phyloP scores from a whole-genome alignment of 2,888 invertebrate genomes.

The Altica lythri region DNA sequence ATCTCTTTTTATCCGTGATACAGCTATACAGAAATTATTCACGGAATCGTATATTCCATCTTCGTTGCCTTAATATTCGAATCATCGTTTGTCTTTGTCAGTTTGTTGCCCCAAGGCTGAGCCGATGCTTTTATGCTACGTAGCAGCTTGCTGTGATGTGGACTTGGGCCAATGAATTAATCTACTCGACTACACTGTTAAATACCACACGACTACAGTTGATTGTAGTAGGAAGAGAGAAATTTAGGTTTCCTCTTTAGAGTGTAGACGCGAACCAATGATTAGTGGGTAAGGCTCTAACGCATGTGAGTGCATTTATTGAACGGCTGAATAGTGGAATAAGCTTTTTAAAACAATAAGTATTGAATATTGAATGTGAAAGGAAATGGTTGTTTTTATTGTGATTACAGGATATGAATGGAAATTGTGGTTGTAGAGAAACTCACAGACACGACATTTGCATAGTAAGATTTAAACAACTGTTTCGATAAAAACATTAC shows the following conservation, averaged over 20 bases:
- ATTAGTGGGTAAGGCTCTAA: slow-evolving; percentile 45
- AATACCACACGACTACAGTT: slow-evolving; percentile 23
- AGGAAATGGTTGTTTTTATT: slow-evolving; percentile 3
- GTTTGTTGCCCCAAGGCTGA: slow-evolving; percentile 43
- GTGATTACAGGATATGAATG: slow-evolving; percentile 1
- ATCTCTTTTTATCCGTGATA: slow-evolving; percentile 19
- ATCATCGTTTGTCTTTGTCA: slow-evolving; percentile 26
- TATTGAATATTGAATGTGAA: slow-evolving; percentile 9
- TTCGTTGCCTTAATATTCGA: slow-evolving; percentile 4
- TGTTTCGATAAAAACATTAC: no score
- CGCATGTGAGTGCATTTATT: slow-evolving; percentile 39
- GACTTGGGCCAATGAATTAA: slow-evolving; percentile 50
- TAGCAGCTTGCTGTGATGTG: slow-evolving; percentile 47
- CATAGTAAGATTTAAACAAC: no score
- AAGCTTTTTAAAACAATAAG: slow-evolving; percentile 22
- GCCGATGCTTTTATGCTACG: slow-evolving; percentile 46
- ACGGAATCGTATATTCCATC: slow-evolving; percentile 20
- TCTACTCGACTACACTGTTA: slow-evolving; percentile 46
- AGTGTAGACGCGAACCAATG: slow-evolving; percentile 46
- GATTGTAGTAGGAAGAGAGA: background rate
- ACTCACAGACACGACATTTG: no score
- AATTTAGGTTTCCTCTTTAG: slow-evolving; percentile 30
- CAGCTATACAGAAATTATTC: slow-evolving; percentile 25
- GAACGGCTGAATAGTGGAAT: slow-evolving; percentile 35
- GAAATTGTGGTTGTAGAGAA: background rate